Base-by-base conservation (phyloP, 2,797 vertebrate genomes). In the Danio albolineatus region DNA sequence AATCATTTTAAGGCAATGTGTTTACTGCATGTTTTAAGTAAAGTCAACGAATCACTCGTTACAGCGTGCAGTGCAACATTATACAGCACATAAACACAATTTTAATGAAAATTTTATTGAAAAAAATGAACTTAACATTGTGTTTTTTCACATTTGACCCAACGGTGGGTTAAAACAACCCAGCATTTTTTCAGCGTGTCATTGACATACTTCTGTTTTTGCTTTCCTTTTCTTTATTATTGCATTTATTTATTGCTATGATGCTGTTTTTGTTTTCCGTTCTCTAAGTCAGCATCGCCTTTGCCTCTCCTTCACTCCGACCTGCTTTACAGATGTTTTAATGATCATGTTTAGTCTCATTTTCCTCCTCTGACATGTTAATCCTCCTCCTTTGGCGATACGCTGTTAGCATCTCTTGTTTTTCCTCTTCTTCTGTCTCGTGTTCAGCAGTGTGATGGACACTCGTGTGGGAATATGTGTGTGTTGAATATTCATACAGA, bases 331-430 rank as follows among this genome's bases (percentile, higher is more conserved):
- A 16, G 46, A 62, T 56, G 28, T 28, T 28, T 28, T 28, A n/a
- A 28, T 28, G 48, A 12, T 28, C 39, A 59, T 48, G 46, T 59
- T 46, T 73, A 76, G 69, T 19, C 74, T 84, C 51, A 51, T 75
- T 56, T 80, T 64, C 75, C 16, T 28, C 19, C 66, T 54, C 62
- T 69, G 36, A 36, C 36, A 82, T 67, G 48, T 81, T 53, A 78
- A 72, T 82, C 81, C 59, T 76, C 87, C 86, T 84, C 28, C 28
- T 28, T 67, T 76, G 89, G 87, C 90, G 89, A 82, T 79, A 73
- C 81, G 89, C 91, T 90, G 89, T 91, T 90, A 84, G 84, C 74
- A 86, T 85, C 80, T 85, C 83, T 54, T 75, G 87, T 87, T 83
- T 81, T 81, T 85, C 70, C 82, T 88, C 71, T 73, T 85, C 70